Base-by-base conservation (phyloP, 2,888 invertebrate genomes). In the Acrobasis consociella region DNA sequence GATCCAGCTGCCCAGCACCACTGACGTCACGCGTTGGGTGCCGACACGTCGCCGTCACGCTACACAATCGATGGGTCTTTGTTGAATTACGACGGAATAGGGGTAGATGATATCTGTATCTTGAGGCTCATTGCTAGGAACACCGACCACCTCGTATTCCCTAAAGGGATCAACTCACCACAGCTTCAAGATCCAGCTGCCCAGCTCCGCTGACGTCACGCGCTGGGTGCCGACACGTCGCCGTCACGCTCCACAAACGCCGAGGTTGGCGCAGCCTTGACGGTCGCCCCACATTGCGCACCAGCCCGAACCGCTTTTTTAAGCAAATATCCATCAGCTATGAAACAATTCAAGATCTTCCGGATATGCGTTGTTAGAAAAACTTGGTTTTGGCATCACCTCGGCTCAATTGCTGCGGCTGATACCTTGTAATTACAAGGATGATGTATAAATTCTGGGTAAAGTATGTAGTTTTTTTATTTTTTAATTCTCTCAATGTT, bases 241-340 rank as follows among this genome's bases (percentile, higher is more conserved):
- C 82, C 87, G 92, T 91, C 89, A 88, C 88, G 92, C 91, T 92
- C 91, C 91, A 92, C 91, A 91, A 91, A 91, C 90, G 77, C 80
- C 91, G 88, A 91, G 92, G 91, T 82, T 89, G 83, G 77, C 76
- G 85, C 86, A 91, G 86, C 91, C 92, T 92, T 91, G 91, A 81
- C 83, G 88, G 77, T 71, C 83, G 88, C 83, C 87, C 90, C 86
- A 88, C 89, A 87, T 88, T 88, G 90, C 88, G 81, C 90, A 85
- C 84, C 83, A 80, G 80, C 79, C 78, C 87, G 85, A 89, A 89
- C 89, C 78, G 74, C 75, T 82, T 87, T 88, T 89, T 85, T 78
- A 78, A 79, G 70, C 76, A 82, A 81, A 84, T 81, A 85, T 81
- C 78, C 77, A 81, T 73, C 78, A 71, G 70, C 67, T 69, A 66